Evolutionary conservation across 2,888 invertebrate species (phyloP), one percentile per base, ranked within the genome.

Genomic region (Marronus borbonicus): DNA sequence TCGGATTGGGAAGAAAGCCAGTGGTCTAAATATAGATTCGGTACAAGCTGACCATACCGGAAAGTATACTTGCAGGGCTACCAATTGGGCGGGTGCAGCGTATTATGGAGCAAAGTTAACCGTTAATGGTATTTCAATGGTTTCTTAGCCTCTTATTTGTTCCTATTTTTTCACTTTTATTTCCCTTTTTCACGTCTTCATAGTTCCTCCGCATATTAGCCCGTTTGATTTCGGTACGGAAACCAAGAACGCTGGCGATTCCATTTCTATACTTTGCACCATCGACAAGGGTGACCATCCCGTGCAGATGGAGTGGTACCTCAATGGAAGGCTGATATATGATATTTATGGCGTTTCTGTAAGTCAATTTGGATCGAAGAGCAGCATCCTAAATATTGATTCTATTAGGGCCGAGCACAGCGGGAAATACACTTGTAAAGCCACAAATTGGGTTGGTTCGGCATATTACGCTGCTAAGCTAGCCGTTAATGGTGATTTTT

Each of bases 241-340:
- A 82, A 77, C 62, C 7, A 70, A 72, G 62, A 94, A 94, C 85
- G 93, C 94, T 84, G 93, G 94, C 76, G 94, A 94, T 84, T 92
- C 93, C 89, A 93, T 93, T 62, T 93, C 93, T 62, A 91, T 94
- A 80, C 91, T 92, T 80, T 95, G 94, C 87, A 92, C 93, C 69
- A 91, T 94, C 69, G 92, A 92, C 84, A 94, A 94, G 87, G 95
- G 96, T 78, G 96, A 96, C 88, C 91, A 92, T 85, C 96, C 96
- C 3, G 90, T 96, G 68, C 90, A 91, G 80, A 91, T 94, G 52
- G 88, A 90, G 66, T 95, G 95, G 95, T 90, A 90, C 64, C 90
- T 93, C 83, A 92, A 92, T 76, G 87, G 89, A 12, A 86, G 90
- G 69, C 87, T 89, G 78, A 89, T 91, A 77, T 89, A 76, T 2